These are phyloP conservation scores for Montipora capitata DNA, from an alignment of 92 coral and sea anemone species.

Conservation along the genomic window DNA sequence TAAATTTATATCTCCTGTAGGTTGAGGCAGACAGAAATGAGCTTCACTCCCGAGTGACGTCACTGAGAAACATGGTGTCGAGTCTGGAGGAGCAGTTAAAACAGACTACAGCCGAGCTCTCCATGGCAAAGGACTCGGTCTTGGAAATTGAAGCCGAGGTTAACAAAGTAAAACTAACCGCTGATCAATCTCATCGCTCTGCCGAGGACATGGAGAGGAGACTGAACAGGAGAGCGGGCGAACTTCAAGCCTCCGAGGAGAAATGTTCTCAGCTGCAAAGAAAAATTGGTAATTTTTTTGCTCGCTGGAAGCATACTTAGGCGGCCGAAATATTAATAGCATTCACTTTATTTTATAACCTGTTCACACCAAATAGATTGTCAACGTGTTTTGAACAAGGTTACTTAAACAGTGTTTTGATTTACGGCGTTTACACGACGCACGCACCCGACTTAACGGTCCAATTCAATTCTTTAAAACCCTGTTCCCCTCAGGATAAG, in stretches of 20 bases:
- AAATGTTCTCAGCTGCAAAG: conserved; percentile 80
- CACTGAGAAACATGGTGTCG: conserved; percentile 92
- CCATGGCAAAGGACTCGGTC: conserved; percentile 87
- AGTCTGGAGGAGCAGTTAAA: conserved; percentile 92
- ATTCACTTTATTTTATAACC: too few relatives aligned
- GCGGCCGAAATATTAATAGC: too few relatives aligned
- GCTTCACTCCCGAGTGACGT: conserved; percentile 90
- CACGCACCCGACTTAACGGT: too few relatives aligned
- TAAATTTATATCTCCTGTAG: conserved; percentile 32
- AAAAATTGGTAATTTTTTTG: conserved; percentile 72
- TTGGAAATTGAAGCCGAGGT: conserved; percentile 93
- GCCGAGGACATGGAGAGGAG: conserved; percentile 95
- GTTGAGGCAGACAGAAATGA: conserved; percentile 94
- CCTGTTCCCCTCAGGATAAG: too few relatives aligned
- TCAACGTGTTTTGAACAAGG: too few relatives aligned
- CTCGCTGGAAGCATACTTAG: neutral
- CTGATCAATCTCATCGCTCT: conserved; percentile 95
- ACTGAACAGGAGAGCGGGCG: conserved; percentile 88
- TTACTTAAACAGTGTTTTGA: too few relatives aligned
- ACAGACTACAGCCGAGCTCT: conserved; percentile 88
- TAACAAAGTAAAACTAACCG: conserved; percentile 82
- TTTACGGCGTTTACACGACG: too few relatives aligned
- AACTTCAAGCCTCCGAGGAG: conserved; percentile 91
- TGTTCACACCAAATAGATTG: too few relatives aligned
- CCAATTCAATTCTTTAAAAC: too few relatives aligned